A percentile compares a stretch with the other conserved stretches of the same genome.
Evolutionary conservation across 2,888 invertebrate genomes (phyloP).

Genomic region (Drosophila paranaensis): DNA sequence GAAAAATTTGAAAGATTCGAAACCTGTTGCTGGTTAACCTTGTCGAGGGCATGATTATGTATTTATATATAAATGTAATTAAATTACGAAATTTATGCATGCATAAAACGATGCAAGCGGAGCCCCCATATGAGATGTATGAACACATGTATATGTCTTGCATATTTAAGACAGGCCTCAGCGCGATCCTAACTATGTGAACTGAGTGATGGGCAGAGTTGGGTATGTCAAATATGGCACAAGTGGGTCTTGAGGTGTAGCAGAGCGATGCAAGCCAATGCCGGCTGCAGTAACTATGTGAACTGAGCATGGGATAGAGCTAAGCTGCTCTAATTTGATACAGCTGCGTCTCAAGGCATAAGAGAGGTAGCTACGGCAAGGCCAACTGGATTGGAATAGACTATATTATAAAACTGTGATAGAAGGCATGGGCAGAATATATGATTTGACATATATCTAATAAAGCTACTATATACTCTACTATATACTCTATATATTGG

Average conservation of each 20-base stretch:
- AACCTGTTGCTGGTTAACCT: slow-evolving; percentile 6
- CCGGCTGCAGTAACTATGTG: not conserved
- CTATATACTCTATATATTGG: too few relatives aligned
- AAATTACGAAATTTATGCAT: slow-evolving; percentile 5
- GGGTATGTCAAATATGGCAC: too few relatives aligned
- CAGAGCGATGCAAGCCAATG: not conserved
- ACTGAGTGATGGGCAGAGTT: not conserved
- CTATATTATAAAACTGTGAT: not conserved
- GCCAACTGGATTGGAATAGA: not conserved
- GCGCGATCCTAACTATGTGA: not conserved
- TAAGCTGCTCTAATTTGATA: not conserved
- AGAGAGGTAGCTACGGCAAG: not conserved
- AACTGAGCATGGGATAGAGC: not conserved
- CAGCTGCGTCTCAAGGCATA: not conserved
- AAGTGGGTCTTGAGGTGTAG: not conserved
- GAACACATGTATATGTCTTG: not conserved
- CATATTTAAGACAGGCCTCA: not conserved
- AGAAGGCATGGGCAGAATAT: too few relatives aligned
- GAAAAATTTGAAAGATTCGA: not conserved
- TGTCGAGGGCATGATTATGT: not conserved
- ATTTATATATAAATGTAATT: not conserved
- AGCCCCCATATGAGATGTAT: not conserved
- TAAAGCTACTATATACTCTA: too few relatives aligned
- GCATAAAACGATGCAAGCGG: slow-evolving; percentile 6
- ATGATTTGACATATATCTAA: too few relatives aligned